Evolutionary conservation across 2,888 invertebrate genomes (phyloP).

Genomic region (Anoplius nigerrimus): DNA sequence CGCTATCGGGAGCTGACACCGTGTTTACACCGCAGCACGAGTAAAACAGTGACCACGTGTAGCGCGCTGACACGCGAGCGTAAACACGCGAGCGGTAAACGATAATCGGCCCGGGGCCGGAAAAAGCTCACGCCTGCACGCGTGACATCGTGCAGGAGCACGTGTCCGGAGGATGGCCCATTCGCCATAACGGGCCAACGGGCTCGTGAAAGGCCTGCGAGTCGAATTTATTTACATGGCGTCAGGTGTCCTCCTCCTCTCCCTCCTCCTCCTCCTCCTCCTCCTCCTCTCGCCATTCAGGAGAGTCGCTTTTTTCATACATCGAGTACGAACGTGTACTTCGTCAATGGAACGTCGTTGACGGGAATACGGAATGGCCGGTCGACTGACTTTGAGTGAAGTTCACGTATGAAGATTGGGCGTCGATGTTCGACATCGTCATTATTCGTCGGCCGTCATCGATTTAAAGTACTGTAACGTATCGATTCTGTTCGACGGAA

Average conservation of each 20-base stretch:
- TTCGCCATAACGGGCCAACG: neutral
- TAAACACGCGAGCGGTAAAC: constrained; percentile 53
- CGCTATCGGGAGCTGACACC: constrained; percentile 35
- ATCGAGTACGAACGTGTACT: neutral
- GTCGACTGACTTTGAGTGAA: no score
- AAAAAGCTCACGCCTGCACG: constrained; percentile 43
- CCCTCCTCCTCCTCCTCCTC: no score
- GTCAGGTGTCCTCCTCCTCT: neutral
- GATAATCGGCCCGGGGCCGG: constrained; percentile 39
- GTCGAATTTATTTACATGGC: no score
- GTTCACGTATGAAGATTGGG: no score
- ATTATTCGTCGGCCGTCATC: no score
- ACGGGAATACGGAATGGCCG: no score
- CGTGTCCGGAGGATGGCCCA: constrained; percentile 36
- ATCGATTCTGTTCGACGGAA: no score
- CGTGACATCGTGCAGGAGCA: constrained; percentile 43
- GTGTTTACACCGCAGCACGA: constrained; percentile 50
- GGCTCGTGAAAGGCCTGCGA: no score
- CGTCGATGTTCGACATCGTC: no score
- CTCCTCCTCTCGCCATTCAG: no score
- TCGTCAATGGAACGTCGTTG: constrained; percentile 1
- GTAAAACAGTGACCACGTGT: constrained; percentile 61
- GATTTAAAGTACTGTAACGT: no score
- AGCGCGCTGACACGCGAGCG: constrained; percentile 58
- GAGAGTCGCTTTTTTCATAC: neutral